phyloP scores from a whole-genome alignment of 2,113 vertebrate genomes.

The Misgurnus anguillicaudatus region DNA sequence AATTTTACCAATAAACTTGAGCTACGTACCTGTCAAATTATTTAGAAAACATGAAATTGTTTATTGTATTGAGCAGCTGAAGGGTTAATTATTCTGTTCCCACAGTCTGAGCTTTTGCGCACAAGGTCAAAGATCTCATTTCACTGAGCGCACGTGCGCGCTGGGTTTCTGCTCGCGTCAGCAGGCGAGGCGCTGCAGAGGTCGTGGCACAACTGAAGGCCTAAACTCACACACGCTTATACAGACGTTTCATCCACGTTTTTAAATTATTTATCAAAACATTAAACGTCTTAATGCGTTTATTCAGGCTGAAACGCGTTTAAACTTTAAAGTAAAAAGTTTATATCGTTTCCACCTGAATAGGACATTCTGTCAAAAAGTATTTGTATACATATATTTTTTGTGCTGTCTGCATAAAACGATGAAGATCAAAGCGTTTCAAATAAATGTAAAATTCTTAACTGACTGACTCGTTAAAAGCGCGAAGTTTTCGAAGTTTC shows the following conservation, averaged over 20 bases:
- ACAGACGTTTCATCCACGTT: no score
- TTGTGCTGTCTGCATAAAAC: no score
- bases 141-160: constrained; percentile 68
- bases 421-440: no score
- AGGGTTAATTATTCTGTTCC: constrained; percentile 61
- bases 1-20: background rate
- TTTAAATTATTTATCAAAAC: no score
- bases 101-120: constrained; percentile 47
- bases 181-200: constrained; percentile 52
- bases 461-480: no score
- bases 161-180: constrained; percentile 58
- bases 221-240: background rate
- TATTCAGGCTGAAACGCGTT: no score
- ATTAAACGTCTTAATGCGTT: no score
- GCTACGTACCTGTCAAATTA: background rate
- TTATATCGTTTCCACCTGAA: no score
- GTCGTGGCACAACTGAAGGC: constrained; percentile 43
- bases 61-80: constrained; percentile 55
- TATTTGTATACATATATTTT: background rate
- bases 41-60: background rate
- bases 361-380: no score
- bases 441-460: no score
- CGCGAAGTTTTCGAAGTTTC: no score
- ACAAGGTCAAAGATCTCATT: constrained; percentile 79
- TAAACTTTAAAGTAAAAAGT: no score